Evolutionary conservation across 2,113 vertebrate species (phyloP).

Genomic region (Notiomystis cincta): DNA sequence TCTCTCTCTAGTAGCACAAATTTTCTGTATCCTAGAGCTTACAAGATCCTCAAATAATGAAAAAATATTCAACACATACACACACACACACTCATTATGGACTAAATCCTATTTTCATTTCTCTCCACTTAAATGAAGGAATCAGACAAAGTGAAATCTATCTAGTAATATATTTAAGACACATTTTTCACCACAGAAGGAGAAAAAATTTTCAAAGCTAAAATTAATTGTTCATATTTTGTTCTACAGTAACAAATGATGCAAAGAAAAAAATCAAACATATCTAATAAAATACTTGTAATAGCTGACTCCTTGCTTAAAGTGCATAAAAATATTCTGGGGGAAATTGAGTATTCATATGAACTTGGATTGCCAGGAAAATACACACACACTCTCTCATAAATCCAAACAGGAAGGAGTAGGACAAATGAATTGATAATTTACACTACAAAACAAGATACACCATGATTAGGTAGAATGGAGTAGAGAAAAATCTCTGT

Average conservation of each 20-base stretch:
- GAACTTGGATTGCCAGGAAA: neutral
- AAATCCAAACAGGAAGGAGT: neutral
- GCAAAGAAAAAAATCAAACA: neutral
- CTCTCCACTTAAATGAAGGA: neutral
- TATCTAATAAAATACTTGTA: neutral
- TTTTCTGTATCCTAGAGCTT: neutral
- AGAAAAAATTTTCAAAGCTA: slow-evolving; percentile 29
- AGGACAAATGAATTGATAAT: neutral
- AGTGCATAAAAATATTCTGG: neutral
- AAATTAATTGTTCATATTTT: neutral
- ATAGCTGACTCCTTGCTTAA: neutral
- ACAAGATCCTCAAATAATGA: neutral
- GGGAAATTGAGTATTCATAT: neutral
- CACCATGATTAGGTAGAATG: neutral
- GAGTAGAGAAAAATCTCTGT: neutral
- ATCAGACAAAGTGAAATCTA: no score
- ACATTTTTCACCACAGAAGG: neutral
- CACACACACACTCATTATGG: neutral
- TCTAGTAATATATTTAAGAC: neutral
- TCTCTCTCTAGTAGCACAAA: neutral
- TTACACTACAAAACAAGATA: accelerated
- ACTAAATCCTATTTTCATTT: neutral
- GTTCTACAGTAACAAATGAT: neutral
- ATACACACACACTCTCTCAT: neutral
- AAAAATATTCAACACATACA: neutral